Conservation (phyloP, 2,888 invertebrate genomes). For the Ophioninae sp. region DNA sequence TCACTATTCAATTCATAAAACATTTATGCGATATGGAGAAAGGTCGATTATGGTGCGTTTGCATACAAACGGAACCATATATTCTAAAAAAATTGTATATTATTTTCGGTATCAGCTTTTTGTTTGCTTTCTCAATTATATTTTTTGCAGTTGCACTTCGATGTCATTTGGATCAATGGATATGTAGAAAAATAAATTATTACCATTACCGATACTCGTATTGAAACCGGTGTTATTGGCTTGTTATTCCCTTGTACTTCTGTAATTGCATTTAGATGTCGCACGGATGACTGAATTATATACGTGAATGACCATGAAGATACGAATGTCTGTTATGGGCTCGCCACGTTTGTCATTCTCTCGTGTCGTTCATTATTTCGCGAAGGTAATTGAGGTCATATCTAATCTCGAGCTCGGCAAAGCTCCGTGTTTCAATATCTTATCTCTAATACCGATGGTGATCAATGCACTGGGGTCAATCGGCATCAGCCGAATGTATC, state of each 20-base stretch:
- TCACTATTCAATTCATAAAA: background rate
- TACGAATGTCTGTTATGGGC: conserved; percentile 13
- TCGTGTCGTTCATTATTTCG: conserved; percentile 59
- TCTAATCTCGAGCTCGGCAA: conserved; percentile 61
- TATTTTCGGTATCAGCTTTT: too few relatives aligned
- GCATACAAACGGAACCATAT: too few relatives aligned
- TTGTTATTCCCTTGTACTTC: background rate
- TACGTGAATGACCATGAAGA: background rate
- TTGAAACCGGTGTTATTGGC: background rate
- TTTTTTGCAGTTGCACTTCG: background rate
- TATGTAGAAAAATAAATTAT: too few relatives aligned
- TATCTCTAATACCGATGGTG: conserved; percentile 62
- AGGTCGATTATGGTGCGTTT: too few relatives aligned
- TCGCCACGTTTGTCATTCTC: conserved; percentile 28
- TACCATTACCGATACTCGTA: too few relatives aligned
- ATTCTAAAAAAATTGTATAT: too few relatives aligned
- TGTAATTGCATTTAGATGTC: background rate
- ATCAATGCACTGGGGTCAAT: conserved; percentile 59
- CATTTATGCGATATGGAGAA: background rate
- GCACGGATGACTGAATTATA: conserved; percentile 14
- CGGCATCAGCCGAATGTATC: conserved; percentile 44
- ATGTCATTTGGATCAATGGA: background rate
- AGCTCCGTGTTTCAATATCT: conserved; percentile 61
- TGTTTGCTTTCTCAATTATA: too few relatives aligned
- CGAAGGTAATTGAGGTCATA: conserved; percentile 59